Base-by-base conservation (phyloP, 2,888 invertebrate genomes). In the Meghimatium bilineatum region DNA sequence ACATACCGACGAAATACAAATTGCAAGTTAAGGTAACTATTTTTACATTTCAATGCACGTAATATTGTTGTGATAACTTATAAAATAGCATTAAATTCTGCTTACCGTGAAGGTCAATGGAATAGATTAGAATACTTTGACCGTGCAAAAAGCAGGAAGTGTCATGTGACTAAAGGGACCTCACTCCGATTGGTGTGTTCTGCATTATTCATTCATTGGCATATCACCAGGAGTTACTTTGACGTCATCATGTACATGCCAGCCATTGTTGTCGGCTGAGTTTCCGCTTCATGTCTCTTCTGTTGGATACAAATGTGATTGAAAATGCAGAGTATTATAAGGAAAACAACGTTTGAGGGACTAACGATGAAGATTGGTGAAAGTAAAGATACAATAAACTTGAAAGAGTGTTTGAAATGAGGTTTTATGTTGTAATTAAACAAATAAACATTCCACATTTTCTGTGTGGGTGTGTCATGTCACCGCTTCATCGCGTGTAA, bases 201-300 rank as follows among this genome's bases (percentile, higher is more conserved):
- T 80, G 83, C 83, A 86, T 86, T 85, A 86, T 84, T 86, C 85
- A 86, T 86, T 85, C 86, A 85, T 83, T 86, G 84, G 84, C 86
- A 85, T 83, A 85, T 85, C 80, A 85, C 86, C 84, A 86, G 85
- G 76, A 86, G 85, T 85, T 77, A 83, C 86, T 86, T 76, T 86
- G 86, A 86, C 86, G 86, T 86, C 86, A 86, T 80, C 72, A 23
- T 20, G 52, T 32, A 49, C 66, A 2, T 26, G 29, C 69, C 29
- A 44, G 34, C 52, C 44, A 63, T n/a, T 29, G 20, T 74, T 44
- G 38, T 63, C 3, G n/a, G 12, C 26, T 29, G n/a, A 20, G 23
- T 14, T 56, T 20, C 20, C 17, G 8, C 20, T 56, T 12, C 56
- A 14, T 23, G 17, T 56, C 56, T 56, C 14, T 23, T 20, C 8